Evolutionary conservation across 2,888 invertebrate species (phyloP).

Genomic region (Beris morrisii): DNA sequence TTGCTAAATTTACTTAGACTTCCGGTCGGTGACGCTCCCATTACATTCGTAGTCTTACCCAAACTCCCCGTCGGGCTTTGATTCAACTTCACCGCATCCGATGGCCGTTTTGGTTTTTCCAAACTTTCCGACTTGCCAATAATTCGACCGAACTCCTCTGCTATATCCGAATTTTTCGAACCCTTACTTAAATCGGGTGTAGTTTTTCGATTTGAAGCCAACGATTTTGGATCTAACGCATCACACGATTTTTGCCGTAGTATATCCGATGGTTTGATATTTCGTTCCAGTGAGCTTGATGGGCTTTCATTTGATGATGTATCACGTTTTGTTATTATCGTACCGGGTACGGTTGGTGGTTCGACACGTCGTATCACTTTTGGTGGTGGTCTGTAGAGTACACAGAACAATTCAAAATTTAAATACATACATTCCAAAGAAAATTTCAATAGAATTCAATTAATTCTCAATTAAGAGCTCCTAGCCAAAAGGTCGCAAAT

Average conservation of each 20-base stretch:
- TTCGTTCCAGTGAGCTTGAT: slow-evolving; percentile 54
- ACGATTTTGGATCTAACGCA: slow-evolving; percentile 52
- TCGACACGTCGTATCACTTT: slow-evolving; percentile 67
- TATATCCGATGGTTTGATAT: slow-evolving; percentile 56
- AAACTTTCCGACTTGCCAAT: slow-evolving; percentile 55
- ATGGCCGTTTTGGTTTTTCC: slow-evolving; percentile 48
- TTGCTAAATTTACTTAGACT: slow-evolving; percentile 47
- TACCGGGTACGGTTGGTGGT: slow-evolving; percentile 57
- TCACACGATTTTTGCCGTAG: slow-evolving; percentile 56
- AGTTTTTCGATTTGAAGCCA: slow-evolving; percentile 52
- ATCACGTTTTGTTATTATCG: slow-evolving; percentile 50
- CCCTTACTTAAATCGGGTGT: slow-evolving; percentile 52
- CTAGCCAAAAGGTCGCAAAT: slow-evolving; percentile 40
- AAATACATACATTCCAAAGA: background rate
- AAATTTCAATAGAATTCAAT: background rate
- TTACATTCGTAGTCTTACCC: slow-evolving; percentile 48
- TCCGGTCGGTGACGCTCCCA: slow-evolving; percentile 53
- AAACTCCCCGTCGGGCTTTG: slow-evolving; percentile 53
- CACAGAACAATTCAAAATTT: slow-evolving; percentile 17
- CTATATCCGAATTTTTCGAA: slow-evolving; percentile 48
- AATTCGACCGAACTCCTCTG: slow-evolving; percentile 55
- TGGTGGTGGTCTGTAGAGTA: slow-evolving; percentile 61
- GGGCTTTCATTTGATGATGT: slow-evolving; percentile 51
- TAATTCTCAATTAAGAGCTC: background rate
- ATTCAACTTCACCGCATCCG: slow-evolving; percentile 44